Conservation (phyloP, 2,888 invertebrate species). For the Ophion obscuratus region DNA sequence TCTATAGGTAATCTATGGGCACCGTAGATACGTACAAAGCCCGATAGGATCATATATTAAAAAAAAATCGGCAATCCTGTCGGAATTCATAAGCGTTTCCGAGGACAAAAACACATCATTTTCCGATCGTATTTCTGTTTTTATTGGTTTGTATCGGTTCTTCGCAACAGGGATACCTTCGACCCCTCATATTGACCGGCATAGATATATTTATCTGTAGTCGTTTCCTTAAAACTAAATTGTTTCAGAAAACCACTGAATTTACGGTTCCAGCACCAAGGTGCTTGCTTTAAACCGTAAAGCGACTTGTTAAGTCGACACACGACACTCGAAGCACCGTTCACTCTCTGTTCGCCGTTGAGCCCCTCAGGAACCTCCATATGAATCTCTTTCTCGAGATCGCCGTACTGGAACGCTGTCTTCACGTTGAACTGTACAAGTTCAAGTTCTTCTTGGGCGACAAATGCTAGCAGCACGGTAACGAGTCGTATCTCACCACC, state of each 20-base stretch:
- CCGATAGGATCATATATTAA: too few relatives aligned
- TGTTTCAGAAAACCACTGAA: slow-evolving; percentile 67
- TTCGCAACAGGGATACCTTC: neutral
- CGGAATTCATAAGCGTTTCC: too few relatives aligned
- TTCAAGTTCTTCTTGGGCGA: slow-evolving; percentile 16
- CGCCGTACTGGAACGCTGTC: slow-evolving; percentile 41
- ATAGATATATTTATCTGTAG: slow-evolving; percentile 59
- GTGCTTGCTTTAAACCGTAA: slow-evolving; percentile 70
- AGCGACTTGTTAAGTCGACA: slow-evolving; percentile 74
- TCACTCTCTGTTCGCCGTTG: slow-evolving; percentile 14
- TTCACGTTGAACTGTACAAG: slow-evolving; percentile 34
- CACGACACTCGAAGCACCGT: slow-evolving; percentile 66
- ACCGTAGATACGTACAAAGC: too few relatives aligned
- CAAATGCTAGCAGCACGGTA: slow-evolving; percentile 53
- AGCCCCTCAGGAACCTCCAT: slow-evolving; percentile 76
- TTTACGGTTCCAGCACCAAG: slow-evolving; percentile 23
- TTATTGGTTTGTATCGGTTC: too few relatives aligned
- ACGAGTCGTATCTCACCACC: slow-evolving; percentile 69
- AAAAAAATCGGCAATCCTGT: too few relatives aligned
- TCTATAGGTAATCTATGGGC: too few relatives aligned
- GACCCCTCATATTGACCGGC: slow-evolving; percentile 62
- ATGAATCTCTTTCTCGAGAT: slow-evolving; percentile 71
- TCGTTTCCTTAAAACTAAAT: slow-evolving; percentile 6
- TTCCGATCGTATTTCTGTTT: too few relatives aligned
- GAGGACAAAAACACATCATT: too few relatives aligned